Evolutionary conservation across 1,140 invertebrate genomes (phyloP), one percentile per base, ranked within the genome.

Genomic region (Protaetia brevitarsis): DNA sequence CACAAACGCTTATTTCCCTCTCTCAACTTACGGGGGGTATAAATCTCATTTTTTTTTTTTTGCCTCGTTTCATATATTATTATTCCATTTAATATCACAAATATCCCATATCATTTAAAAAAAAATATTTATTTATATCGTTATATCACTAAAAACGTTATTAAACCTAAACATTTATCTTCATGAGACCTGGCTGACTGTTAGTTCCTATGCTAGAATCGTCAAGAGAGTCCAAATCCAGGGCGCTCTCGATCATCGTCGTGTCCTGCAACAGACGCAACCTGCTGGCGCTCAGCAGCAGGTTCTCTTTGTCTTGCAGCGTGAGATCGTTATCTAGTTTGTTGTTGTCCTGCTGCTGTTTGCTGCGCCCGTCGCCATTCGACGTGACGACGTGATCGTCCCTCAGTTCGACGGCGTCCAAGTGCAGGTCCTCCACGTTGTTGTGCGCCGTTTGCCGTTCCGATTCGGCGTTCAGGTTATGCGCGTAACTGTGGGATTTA

Each of bases 231-330:
- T 94, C 92, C 64, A 93, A 82, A 81, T 94, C 92, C 63, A 94
- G 80, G 7, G 91, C 91, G 23, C 90, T 91, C 72, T 92, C 90
- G 72, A 93, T 93, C 91, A 93, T 92, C 4, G 91, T 93, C 11
- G 89, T 91, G 76, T 92, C 89, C 71, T 91, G 89, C 64, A 92
- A 81, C 67, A 92, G 79, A 69, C 87, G 82, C 71, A 92, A 81
- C 68, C 86, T 83, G 73, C 86, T 89, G 1, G 86, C 86, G 68
- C 80, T 82, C 62, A 78, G 73, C 67, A 75, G 68, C 66, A 68
- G 73, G 56, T 77, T 79, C 57, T 78, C 77, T 63, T 77, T 77
- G 6, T 79, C 77, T 41, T 72, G 71, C 10, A 69, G 21, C n/a
- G 76, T 77, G 65, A 77, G 57, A 68, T 79, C 77, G 41, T 76